Percentiles rank a stretch among this genome's conserved stretches.
Conservation (phyloP, 30 jellyfish, hydroid and myxozoan genomes). For the Rhopilema esculentum region DNA sequence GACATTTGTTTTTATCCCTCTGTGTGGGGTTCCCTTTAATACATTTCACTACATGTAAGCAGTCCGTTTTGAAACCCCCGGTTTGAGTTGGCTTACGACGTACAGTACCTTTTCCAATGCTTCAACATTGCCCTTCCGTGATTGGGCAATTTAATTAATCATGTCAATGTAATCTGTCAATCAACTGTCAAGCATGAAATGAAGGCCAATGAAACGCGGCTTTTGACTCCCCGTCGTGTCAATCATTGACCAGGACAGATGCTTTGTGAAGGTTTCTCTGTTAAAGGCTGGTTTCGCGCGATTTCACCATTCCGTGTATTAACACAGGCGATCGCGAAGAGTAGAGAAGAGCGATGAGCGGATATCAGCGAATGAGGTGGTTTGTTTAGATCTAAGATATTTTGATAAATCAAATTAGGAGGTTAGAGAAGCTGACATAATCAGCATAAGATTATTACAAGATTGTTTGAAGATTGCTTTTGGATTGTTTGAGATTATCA, state of each 20-base stretch:
- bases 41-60: too few relatives aligned
- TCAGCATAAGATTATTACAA: slow-evolving; percentile 10
- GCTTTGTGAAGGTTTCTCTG: slow-evolving; percentile 47
- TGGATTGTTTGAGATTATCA: slow-evolving; percentile 66
- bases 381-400: not conserved
- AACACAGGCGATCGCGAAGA: slow-evolving; percentile 26
- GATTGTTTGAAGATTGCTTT: slow-evolving; percentile 39
- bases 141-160: slow-evolving; percentile 88
- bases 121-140: slow-evolving; percentile 62
- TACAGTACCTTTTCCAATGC: slow-evolving; percentile 54
- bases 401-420: slow-evolving; percentile 28
- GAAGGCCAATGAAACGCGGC: slow-evolving; percentile 85
- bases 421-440: slow-evolving; percentile 18
- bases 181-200: slow-evolving; percentile 85
- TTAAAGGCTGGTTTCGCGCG: slow-evolving; percentile 83
- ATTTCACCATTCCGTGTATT: slow-evolving; percentile 42
- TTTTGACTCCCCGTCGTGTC: slow-evolving; percentile 89
- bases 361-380: not conserved
- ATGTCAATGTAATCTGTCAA: slow-evolving; percentile 81
- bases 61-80: slow-evolving; percentile 46
- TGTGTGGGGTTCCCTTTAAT: too few relatives aligned
- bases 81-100: slow-evolving; percentile 4
- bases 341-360: slow-evolving; percentile 10
- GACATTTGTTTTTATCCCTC: too few relatives aligned
- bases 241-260: slow-evolving; percentile 65